phyloP scores from a whole-genome alignment of 2,113 vertebrate species.

The Dipodomys ordii region DNA sequence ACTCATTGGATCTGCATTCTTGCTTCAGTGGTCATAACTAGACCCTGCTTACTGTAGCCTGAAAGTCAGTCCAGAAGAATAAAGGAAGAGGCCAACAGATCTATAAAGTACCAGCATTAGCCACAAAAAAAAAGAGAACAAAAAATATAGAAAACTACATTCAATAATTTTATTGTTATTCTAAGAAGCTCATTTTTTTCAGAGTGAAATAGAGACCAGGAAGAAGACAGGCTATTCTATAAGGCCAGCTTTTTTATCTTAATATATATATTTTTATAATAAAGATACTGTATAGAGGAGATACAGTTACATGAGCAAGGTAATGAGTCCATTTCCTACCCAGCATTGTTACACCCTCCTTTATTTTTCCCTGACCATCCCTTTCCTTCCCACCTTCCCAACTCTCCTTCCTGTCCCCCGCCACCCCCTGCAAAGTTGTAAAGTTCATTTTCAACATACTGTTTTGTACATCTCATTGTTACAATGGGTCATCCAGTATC shows the following conservation, averaged over 20 bases:
- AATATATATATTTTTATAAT: no score
- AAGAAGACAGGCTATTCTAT: conserved; percentile 81
- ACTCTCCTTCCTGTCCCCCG: no score
- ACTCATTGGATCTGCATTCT: conserved; percentile 90
- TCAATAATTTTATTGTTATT: conserved; percentile 83
- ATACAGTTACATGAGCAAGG: no score
- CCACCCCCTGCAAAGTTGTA: no score
- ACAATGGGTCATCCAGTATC: no score
- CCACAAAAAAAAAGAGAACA: conserved; percentile 20
- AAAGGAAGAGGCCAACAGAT: conserved; percentile 81
- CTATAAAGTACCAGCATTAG: conserved; percentile 77
- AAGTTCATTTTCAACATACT: no score
- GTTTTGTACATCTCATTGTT: no score
- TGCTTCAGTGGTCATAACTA: conserved; percentile 85
- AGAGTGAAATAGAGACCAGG: conserved; percentile 79
- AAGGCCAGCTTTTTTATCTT: conserved; percentile 61
- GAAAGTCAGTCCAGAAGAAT: conserved; percentile 84
- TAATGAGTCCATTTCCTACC: no score
- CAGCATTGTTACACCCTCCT: no score
- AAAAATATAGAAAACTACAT: conserved; percentile 65
- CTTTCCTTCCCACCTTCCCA: no score
- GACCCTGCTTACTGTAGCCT: conserved; percentile 85
- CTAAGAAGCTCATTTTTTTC: conserved; percentile 82
- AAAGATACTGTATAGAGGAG: no score
- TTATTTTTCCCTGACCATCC: no score